Percentiles rank a stretch among this genome's conserved stretches.
Evolutionary conservation across 2,888 invertebrate genomes (phyloP).

Genomic region (Troides aeacus): DNA sequence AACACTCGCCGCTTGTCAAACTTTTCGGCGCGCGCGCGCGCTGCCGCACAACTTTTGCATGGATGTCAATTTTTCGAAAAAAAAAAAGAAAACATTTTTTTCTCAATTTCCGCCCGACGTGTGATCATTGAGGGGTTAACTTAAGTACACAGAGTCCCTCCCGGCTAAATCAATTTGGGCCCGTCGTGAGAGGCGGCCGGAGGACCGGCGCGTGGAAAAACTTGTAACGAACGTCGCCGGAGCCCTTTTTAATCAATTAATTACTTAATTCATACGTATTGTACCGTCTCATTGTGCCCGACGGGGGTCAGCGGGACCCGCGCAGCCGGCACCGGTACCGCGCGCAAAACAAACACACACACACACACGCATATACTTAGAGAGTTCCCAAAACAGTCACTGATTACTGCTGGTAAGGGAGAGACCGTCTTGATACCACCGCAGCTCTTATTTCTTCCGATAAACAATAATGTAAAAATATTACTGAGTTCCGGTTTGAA

Average conservation of each 20-base stretch:
- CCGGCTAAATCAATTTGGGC: constrained; percentile 70
- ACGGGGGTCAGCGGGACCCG: neutral
- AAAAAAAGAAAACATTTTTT: constrained; percentile 13
- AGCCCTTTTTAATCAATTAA: constrained; percentile 76
- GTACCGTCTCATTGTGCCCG: constrained; percentile 45
- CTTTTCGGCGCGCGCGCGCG: constrained; percentile 21
- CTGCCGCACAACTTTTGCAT: constrained; percentile 12
- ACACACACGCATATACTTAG: no score
- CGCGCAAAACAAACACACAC: no score
- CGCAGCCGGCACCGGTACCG: no score
- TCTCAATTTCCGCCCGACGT: constrained; percentile 34
- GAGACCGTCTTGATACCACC: no score
- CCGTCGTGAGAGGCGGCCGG: constrained; percentile 33
- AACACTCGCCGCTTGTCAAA: constrained; percentile 18
- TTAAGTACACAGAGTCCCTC: constrained; percentile 47
- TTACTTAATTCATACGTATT: constrained; percentile 66
- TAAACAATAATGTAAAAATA: no score
- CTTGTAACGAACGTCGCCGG: constrained; percentile 68
- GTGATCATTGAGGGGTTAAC: constrained; percentile 42
- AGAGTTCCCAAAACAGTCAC: no score
- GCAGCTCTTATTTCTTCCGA: no score
- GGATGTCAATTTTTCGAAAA: constrained; percentile 27
- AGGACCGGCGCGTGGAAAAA: constrained; percentile 57
- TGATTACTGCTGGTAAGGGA: no score
- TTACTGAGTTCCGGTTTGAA: no score